Base-by-base conservation (phyloP, 2,797 vertebrate genomes). In the Sebastes alutus region DNA sequence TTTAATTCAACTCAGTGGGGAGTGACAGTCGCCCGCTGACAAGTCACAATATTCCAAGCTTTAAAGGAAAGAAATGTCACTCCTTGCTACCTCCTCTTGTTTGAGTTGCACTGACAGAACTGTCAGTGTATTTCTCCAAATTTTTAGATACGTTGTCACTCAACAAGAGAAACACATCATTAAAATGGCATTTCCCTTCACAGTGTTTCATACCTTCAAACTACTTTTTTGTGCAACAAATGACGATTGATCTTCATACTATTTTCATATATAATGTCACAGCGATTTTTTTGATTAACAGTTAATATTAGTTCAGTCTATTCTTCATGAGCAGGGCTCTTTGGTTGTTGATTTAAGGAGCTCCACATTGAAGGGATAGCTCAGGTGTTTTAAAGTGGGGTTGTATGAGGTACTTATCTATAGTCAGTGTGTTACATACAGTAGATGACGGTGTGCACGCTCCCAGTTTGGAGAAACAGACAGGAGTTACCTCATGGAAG, bases 1-100 rank as follows among this genome's bases (percentile, higher is more conserved):
- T 87, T 87, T 79, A 78, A 84, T 86, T 74, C 22, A 63, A 67
- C 72, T 75, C 84, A 29, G 83, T 33, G 61, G 82, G 75, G 75
- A 81, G 59, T 32, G 80, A 67, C 71, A 80, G 74, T 67, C 60
- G 3, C 67, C 56, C 81, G 22, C 70, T 62, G 78, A 72, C 62
- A 72, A 80, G 80, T 85, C 80, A 75, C 8, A 83, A 77, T 59
- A 83, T 69, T 74, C 71, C 77, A 75, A 29, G 65, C 49, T 70
- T 75, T 55, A 69, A 70, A 75, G 62, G 63, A 66, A 60, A 61
- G 16, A 72, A 30, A 56, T 72, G 73, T 63, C 79, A 63, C 58
- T 75, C 62, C 59, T 81, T 56, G 7, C 71, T 56, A 49, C 46
- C 30, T 52, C 52, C 27, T 67, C 32, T 32, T 59, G 75, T 79